Conservation (phyloP, 2,113 vertebrate genomes). For the Hemicordylus capensis region DNA sequence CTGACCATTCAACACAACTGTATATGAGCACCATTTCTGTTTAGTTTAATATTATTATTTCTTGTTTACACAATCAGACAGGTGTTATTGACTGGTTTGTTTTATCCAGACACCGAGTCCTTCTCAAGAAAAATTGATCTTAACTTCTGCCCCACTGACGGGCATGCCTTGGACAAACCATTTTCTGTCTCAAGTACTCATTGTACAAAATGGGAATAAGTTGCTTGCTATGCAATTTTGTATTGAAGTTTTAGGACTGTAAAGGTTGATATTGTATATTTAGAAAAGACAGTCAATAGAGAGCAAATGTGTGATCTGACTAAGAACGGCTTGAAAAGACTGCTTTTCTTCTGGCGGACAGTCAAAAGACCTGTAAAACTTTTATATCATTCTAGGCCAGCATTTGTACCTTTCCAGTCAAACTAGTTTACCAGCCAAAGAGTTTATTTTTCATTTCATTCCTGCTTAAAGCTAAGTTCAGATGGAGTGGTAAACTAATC, state of each 20-base stretch:
- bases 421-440: not conserved
- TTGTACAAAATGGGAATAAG: too few relatives aligned
- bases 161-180: too few relatives aligned
- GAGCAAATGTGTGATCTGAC: not conserved
- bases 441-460: constrained; percentile 14
- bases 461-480: fast-evolving
- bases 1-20: too few relatives aligned
- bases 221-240: too few relatives aligned
- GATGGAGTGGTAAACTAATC: not conserved
- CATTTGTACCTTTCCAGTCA: not conserved
- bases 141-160: not conserved
- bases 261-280: not conserved
- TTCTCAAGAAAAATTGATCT: not conserved
- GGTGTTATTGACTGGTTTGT: not conserved
- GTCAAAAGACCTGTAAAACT: not conserved
- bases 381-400: not conserved
- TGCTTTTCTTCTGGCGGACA: not conserved
- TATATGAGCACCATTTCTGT: too few relatives aligned
- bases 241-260: too few relatives aligned
- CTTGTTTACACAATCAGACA: too few relatives aligned
- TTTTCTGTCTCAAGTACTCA: too few relatives aligned
- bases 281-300: not conserved
- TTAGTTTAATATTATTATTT: too few relatives aligned
- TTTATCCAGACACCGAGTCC: too few relatives aligned
- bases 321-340: not conserved